Evolutionary conservation across 1,140 invertebrate species (phyloP).

Genomic region (Aethina tumida): DNA sequence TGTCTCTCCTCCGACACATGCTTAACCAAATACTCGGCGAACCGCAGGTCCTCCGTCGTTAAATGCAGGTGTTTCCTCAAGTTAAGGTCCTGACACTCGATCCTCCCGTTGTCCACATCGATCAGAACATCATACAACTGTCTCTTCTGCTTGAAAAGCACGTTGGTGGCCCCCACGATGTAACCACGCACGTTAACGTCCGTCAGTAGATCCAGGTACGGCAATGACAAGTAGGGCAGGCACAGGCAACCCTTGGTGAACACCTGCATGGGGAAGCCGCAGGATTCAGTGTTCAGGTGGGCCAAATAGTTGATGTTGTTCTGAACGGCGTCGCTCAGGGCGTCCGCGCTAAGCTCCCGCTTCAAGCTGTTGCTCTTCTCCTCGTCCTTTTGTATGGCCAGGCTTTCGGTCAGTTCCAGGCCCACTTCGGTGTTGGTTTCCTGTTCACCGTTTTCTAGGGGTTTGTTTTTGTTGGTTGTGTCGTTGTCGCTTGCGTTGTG

Average conservation of each 20-base stretch:
- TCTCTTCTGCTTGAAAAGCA: conserved; percentile 91
- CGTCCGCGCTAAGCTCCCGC: conserved; percentile 50
- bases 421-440: conserved; percentile 14
- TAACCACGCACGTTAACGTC: conserved; percentile 86
- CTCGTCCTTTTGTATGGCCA: conserved; percentile 9
- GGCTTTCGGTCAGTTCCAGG: conserved; percentile 11
- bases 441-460: conserved; percentile 11
- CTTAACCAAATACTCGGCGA: conserved; percentile 86
- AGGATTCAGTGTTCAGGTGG: conserved; percentile 59
- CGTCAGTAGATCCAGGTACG: conserved; percentile 85
- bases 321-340: conserved; percentile 44
- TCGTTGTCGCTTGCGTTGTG: not conserved
- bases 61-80: conserved; percentile 74
- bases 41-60: conserved; percentile 91
- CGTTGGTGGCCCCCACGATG: conserved; percentile 93
- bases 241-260: conserved; percentile 92
- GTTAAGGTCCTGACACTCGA: conserved; percentile 81
- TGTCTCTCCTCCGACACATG: conserved; percentile 71
- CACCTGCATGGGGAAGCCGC: conserved; percentile 78
- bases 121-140: conserved; percentile 88
- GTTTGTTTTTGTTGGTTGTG: conserved; percentile 5
- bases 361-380: conserved; percentile 43
- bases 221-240: conserved; percentile 91
- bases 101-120: conserved; percentile 78
- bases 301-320: conserved; percentile 43